A percentile compares a stretch with the other conserved stretches of the same genome.
phyloP scores from a whole-genome alignment of 2,797 vertebrate species.

The Pelobates cultripes region DNA sequence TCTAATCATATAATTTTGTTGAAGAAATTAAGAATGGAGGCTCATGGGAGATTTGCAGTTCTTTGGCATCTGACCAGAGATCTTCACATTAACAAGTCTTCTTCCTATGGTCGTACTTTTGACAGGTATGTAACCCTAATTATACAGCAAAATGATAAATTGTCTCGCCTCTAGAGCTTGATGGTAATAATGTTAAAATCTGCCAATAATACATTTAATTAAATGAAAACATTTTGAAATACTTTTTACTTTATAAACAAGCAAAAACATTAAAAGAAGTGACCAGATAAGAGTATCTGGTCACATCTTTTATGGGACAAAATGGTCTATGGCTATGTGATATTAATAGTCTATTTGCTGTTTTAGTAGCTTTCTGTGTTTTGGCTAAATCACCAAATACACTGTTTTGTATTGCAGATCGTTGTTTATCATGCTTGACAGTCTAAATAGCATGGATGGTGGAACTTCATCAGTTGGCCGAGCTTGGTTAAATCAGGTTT shows the following conservation, averaged over 20 bases:
- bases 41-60: constrained; percentile 95
- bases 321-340: too few species aligned
- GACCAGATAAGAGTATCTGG: too few species aligned
- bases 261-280: too few species aligned
- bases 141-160: too few species aligned
- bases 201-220: too few species aligned
- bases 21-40: constrained; percentile 92
- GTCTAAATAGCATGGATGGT: constrained; percentile 92
- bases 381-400: too few species aligned
- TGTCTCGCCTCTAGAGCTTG: not conserved
- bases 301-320: too few species aligned
- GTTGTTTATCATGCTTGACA: constrained; percentile 97
- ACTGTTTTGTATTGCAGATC: constrained; percentile 74
- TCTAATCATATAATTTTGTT: not conserved
- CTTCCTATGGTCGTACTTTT: constrained; percentile 95
- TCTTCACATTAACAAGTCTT: constrained; percentile 93
- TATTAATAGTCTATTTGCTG: too few species aligned
- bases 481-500: constrained; percentile 95
- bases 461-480: constrained; percentile 92
- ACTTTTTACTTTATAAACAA: too few species aligned
- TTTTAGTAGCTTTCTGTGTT: too few species aligned
- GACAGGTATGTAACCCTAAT: constrained; percentile 83
- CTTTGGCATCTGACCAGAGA: constrained; percentile 98
- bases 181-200: too few species aligned
- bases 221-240: too few species aligned